Conservation (phyloP, 2,113 vertebrate genomes). For the Pedionomus torquatus region DNA sequence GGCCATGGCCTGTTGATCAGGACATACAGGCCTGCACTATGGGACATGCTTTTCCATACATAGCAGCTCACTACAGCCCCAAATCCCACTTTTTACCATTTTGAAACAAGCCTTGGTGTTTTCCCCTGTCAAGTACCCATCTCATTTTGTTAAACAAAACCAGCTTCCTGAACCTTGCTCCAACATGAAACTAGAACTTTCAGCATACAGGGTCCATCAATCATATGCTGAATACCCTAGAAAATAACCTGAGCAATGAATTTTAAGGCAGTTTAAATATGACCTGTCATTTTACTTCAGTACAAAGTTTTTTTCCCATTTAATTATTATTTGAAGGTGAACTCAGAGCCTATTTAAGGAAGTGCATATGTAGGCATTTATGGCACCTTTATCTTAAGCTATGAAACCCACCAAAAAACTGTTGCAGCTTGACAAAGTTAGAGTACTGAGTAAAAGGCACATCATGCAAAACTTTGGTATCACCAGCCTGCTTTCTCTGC, state of each 20-base stretch:
- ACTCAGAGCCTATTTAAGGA: neutral
- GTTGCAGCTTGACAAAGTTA: neutral
- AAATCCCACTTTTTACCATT: neutral
- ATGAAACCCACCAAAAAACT: neutral
- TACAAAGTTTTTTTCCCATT: slow-evolving; percentile 5
- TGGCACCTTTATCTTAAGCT: neutral
- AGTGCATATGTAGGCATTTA: neutral
- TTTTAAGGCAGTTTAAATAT: slow-evolving; percentile 24
- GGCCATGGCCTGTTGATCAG: neutral
- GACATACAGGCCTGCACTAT: neutral
- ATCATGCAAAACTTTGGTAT: neutral
- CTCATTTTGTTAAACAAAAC: neutral
- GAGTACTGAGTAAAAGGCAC: neutral
- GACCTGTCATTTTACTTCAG: slow-evolving; percentile 18
- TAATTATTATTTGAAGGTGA: slow-evolving; percentile 45
- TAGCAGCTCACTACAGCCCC: neutral
- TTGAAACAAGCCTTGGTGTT: neutral
- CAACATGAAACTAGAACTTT: neutral
- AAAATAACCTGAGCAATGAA: slow-evolving; percentile 31
- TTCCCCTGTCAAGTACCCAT: neutral
- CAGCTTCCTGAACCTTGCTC: neutral
- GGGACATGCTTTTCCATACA: neutral
- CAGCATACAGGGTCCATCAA: neutral
- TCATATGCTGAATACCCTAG: neutral
- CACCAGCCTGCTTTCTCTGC: neutral